Evolutionary conservation across 2,797 vertebrate genomes (phyloP), one percentile per base, ranked within the genome.

Genomic region (Halcyon smyrnensis): DNA sequence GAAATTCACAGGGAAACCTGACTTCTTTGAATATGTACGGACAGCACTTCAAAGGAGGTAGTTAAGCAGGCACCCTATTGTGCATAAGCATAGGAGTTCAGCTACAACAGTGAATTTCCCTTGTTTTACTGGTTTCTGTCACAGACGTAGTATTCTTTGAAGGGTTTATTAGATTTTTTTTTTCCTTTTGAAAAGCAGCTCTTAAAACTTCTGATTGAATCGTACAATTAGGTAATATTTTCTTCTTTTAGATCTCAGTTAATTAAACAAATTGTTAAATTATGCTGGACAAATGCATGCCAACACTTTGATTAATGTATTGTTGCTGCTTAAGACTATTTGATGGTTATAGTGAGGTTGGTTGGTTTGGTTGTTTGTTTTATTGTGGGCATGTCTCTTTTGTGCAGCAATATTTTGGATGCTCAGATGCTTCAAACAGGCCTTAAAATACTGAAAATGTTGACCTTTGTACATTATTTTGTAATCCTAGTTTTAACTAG

Each of bases 151-250:
- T 82, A 43, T 93, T 89, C 83, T 78, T 87, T 89, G 83, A 96
- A 91, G 39, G 37, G 18, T 87, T 94, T 73, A 57, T 86, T 91
- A 92, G 51, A 15, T 37, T 71, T 80, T 89, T 85, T 39, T 79
- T 90, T 85, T 75, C 75, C 46, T 87, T 95, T 96, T 91, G 89
- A 75, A 96, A 95, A 87, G 43, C 82, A 86, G 76, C 39, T 95
- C 78, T 71, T 97, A 45, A 92, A 93, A 73, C 25, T 87, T 75
- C 68, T 74, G 81, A 95, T 76, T 65, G 60, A 90, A 34, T 76
- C 86, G 60, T 64, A 76, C 32, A 78, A 74, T 83, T 91, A 83
- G 34, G 53, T 77, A 28, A 2, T 50, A 39, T 56, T 75, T 83
- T 90, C n/a, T 84, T 71, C 45, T 74, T 93, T 96, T 75, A 74